A percentile compares a stretch with the other conserved stretches of the same genome.
These are phyloP conservation scores for Agelaius phoeniceus DNA, from an alignment of 2,113 vertebrate species.

Conservation along the genomic window DNA sequence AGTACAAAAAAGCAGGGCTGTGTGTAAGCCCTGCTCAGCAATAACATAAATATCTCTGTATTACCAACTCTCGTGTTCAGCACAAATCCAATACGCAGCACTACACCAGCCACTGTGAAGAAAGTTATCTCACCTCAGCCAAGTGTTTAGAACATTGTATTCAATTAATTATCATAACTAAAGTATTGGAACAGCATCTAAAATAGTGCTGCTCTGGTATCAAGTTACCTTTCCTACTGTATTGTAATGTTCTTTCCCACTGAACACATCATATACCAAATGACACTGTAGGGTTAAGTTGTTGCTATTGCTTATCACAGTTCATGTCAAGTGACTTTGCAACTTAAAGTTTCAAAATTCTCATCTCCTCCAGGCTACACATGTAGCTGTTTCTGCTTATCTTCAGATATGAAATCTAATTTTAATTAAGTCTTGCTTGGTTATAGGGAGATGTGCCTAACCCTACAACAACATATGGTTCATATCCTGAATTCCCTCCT, in stretches of 20 bases:
- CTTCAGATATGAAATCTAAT: conserved; percentile 12
- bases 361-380: background rate
- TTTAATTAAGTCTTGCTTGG: conserved; percentile 23
- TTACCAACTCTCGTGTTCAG: background rate
- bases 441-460: background rate
- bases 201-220: background rate
- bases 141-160: conserved; percentile 20
- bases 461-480: conserved; percentile 55
- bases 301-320: conserved; percentile 4
- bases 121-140: background rate
- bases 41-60: background rate
- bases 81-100: background rate
- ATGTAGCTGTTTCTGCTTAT: background rate
- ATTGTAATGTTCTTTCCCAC: background rate
- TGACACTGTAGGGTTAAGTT: background rate
- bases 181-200: background rate
- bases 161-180: background rate
- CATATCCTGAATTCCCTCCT: conserved; percentile 51
- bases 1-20: background rate
- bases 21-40: background rate
- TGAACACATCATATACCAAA: background rate
- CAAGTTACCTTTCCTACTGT: background rate
- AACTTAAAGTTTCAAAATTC: conserved; percentile 16
- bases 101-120: too few relatives aligned
- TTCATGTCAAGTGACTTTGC: conserved; percentile 1